Conservation (phyloP, 1,140 invertebrate genomes). For the Papilio machaon region DNA sequence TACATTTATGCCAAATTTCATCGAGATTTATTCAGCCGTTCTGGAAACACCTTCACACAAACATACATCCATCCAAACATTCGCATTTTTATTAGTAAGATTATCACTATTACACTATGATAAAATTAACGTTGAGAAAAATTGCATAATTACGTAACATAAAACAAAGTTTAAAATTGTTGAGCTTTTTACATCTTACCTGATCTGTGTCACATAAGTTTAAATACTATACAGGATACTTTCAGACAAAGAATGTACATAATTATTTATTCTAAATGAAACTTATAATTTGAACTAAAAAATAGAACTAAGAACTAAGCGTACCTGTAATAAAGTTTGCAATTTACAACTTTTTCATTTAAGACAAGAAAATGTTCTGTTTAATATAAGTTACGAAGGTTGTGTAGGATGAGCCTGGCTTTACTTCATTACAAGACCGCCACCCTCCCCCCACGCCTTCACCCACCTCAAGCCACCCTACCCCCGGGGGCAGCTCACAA, state of each 20-base stretch:
- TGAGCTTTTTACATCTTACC: no score
- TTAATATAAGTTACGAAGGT: slow-evolving; percentile 16
- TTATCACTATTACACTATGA: background rate
- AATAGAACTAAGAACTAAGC: no score
- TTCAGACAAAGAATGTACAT: background rate
- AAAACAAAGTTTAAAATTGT: no score
- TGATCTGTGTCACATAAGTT: no score
- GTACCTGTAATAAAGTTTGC: background rate
- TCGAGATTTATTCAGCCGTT: no score
- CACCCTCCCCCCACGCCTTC: background rate
- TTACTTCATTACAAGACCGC: background rate
- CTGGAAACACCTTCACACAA: no score
- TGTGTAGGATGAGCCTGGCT: background rate
- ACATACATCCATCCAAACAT: no score
- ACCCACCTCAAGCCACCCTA: background rate
- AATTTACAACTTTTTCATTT: background rate
- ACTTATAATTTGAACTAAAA: background rate
- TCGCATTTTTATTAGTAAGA: no score
- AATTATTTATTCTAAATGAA: background rate
- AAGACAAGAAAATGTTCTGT: background rate
- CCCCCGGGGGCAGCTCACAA: background rate
- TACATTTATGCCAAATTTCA: no score
- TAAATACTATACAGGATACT: background rate
- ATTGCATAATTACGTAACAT: background rate
- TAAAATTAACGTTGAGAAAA: background rate